phyloP scores from a whole-genome alignment of 2,888 invertebrate species.

The Rhingia campestris region DNA sequence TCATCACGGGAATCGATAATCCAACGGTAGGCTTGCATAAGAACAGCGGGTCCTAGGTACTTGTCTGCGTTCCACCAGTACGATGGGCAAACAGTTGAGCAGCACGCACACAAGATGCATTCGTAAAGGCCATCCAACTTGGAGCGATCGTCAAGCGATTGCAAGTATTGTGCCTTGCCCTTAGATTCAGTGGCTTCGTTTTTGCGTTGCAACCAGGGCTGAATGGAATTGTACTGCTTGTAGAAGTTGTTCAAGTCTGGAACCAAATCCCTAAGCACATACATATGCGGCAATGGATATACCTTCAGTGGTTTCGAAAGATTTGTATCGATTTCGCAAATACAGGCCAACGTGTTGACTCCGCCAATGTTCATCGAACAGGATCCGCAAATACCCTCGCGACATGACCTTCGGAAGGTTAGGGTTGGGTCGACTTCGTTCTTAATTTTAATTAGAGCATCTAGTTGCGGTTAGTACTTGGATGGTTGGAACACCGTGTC shows the following conservation, averaged over 20 bases:
- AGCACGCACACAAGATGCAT: conserved; percentile 98
- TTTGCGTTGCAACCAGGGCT: conserved; percentile 97
- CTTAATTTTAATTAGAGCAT: conserved; percentile 98
- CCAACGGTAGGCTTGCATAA: conserved; percentile 99
- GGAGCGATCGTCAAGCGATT: conserved; percentile 94
- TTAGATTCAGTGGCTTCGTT: conserved; percentile 84
- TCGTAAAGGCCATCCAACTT: conserved; percentile 98
- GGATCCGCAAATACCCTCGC: conserved; percentile 99
- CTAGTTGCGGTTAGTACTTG: too few species aligned
- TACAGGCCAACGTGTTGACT: conserved; percentile 98
- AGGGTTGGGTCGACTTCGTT: conserved; percentile 97
- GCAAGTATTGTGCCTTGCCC: conserved; percentile 92
- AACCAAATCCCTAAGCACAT: conserved; percentile 97
- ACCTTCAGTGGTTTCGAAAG: conserved; percentile 90
- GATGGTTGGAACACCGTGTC: too few species aligned
- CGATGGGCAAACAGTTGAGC: conserved; percentile 97
- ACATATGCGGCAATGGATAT: conserved; percentile 99
- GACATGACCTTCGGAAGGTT: conserved; percentile 97
- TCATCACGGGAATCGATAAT: conserved; percentile 98
- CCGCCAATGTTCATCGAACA: conserved; percentile 99
- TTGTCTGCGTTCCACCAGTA: conserved; percentile 99
- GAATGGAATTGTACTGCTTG: conserved; percentile 95
- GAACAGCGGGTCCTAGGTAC: conserved; percentile 98
- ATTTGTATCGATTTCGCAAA: conserved; percentile 94
- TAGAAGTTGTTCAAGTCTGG: conserved; percentile 98